Base-by-base conservation (phyloP, 2,797 vertebrate genomes). In the Anguilla marmorata region DNA sequence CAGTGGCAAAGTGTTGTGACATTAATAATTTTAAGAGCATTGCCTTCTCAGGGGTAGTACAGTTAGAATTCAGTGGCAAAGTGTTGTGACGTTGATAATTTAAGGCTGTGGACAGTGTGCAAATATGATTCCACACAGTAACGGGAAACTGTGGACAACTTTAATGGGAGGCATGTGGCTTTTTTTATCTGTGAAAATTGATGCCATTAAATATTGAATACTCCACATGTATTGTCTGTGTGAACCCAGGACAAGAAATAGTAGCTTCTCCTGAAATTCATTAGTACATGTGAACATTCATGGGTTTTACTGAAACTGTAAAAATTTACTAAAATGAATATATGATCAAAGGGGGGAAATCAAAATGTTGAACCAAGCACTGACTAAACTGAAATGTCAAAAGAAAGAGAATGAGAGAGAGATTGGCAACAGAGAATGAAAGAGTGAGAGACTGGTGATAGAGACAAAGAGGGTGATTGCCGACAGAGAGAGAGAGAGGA, bases 131-230 rank as follows among this genome's bases (percentile, higher is more conserved):
- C 33, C 8, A 6, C 41, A 24, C 3, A 80, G 16, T 24, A 45
- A 48, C 24, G 14, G 27, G 50, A 72, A 37, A 41, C 63, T 24
- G 6, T 24, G 4, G 24, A n/a, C 63, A 66, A 6, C 1, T 41
- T 27, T 72, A 72, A 72, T 72, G 27, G 66, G 66, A 21, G 58
- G 63, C 63, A 69, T 69, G 63, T 14, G 72, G 72, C 76, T 80
- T 80, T 80, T 80, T 48, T 8, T 5, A 79, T 14, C 76, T 21
- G 37, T 45, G 37, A 80, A 80, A 80, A 21, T 45, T 24, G 41
- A 48, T 48, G 41, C 30, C 41, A 80, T 41, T 45, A 80, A 80
- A 80, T 74, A 74, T 37, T 74, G n/a, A 74, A 74, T 45, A 37
- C 76, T 45, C 19, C 33, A 80, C 37, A 19, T 48, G 16, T 48